A percentile compares a stretch with the other conserved stretches of the same genome.
phyloP scores from a whole-genome alignment of 37 sponge, comb jelly and placozoan genomes.

The Ephydatia muelleri region DNA sequence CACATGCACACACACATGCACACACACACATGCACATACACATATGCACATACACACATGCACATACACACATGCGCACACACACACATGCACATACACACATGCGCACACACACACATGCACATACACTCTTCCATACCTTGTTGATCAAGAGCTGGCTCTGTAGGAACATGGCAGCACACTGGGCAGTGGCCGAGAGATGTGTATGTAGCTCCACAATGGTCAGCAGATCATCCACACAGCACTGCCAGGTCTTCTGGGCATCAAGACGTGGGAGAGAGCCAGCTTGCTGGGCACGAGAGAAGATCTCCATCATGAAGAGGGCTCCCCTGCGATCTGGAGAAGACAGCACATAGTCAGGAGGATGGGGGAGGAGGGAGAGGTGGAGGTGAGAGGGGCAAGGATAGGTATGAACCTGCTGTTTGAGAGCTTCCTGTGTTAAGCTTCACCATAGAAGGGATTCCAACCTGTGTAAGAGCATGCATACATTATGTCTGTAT shows the following conservation, averaged over 20 bases:
- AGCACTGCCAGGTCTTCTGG: conserved; percentile 14
- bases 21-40: conserved; percentile 4
- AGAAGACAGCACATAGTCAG: too few species aligned
- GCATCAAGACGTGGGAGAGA: not conserved
- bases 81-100: not conserved
- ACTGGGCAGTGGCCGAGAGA: conserved; percentile 38
- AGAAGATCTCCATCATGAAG: conserved; percentile 10
- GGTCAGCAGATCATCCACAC: conserved; percentile 43
- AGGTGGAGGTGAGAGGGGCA: too few species aligned
- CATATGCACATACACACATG: not conserved
- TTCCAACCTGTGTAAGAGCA: too few species aligned
- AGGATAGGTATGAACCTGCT: too few species aligned
- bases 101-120: not conserved
- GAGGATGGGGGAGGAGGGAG: too few species aligned
- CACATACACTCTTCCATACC: conserved; percentile 13
- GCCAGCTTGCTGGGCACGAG: conserved; percentile 6
- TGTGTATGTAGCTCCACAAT: conserved; percentile 23
- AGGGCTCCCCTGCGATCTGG: too few species aligned
- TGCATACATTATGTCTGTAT: too few species aligned
- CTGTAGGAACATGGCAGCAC: conserved; percentile 49
- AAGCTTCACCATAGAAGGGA: too few species aligned
- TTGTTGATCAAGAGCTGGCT: conserved; percentile 46
- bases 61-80: not conserved
- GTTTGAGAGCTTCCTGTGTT: too few species aligned
- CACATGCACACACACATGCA: conserved; percentile 1